Evolutionary conservation across 2,888 invertebrate genomes (phyloP).

Genomic region (Eugnorisma glareosa): DNA sequence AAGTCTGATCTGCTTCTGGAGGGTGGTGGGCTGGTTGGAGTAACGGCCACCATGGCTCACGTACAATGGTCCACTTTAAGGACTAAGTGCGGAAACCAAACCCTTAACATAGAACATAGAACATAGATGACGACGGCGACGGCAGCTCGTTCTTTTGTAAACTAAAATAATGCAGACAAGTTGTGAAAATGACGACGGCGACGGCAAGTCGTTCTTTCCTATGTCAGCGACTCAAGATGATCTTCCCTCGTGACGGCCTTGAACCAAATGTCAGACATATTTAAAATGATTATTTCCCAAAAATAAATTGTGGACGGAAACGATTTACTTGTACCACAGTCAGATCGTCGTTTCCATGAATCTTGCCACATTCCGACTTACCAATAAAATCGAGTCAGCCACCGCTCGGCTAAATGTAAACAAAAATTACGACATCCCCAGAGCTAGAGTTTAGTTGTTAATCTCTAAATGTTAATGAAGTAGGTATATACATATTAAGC

Average conservation of each 20-base stretch:
- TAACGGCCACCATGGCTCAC: too few relatives aligned
- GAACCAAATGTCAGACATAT: not conserved
- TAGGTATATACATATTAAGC: not conserved
- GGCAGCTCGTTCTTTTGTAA: not conserved
- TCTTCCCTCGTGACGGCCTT: not conserved
- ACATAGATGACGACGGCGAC: too few relatives aligned
- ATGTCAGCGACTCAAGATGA: not conserved
- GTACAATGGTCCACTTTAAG: too few relatives aligned
- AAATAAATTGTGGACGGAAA: too few relatives aligned
- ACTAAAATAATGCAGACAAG: not conserved
- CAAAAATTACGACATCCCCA: constrained; percentile 65
- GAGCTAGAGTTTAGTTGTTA: constrained; percentile 12
- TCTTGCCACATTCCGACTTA: constrained; percentile 18
- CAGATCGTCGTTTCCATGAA: constrained; percentile 16
- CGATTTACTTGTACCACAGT: too few relatives aligned
- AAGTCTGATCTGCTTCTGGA: too few relatives aligned
- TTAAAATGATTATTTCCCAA: not conserved
- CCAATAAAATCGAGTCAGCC: constrained; percentile 74
- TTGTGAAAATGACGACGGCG: not conserved
- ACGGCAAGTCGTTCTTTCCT: too few relatives aligned
- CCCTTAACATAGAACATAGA: too few relatives aligned
- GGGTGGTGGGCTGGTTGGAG: too few relatives aligned
- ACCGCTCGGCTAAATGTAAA: constrained; percentile 66
- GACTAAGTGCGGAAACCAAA: too few relatives aligned
- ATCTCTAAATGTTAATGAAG: not conserved